Conservation (phyloP, 2,113 vertebrate genomes). For the Astur gentilis region DNA sequence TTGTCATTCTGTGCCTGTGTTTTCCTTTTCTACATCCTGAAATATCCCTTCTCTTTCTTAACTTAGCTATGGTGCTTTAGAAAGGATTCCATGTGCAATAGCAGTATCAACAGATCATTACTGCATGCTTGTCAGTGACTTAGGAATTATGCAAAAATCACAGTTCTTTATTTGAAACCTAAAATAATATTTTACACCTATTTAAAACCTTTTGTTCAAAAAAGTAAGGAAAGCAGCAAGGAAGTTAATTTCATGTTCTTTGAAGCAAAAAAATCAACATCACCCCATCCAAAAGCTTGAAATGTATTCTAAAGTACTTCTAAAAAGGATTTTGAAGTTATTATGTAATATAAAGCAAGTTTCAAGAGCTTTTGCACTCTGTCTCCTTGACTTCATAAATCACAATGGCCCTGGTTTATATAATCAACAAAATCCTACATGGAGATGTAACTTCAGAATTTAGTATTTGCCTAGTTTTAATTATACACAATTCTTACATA, state of each 20-base stretch:
- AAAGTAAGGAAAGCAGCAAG: background rate
- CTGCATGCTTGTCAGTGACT: background rate
- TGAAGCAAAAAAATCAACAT: background rate
- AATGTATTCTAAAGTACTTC: background rate
- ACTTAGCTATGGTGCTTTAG: background rate
- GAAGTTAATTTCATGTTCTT: background rate
- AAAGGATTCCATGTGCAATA: background rate
- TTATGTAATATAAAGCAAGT: background rate
- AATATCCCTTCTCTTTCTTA: background rate
- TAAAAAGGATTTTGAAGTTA: background rate
- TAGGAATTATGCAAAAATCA: background rate
- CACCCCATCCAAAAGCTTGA: background rate
- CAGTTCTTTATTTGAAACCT: background rate
- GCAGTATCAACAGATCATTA: background rate
- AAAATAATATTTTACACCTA: background rate
- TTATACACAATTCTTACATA: background rate
- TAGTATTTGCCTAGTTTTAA: background rate
- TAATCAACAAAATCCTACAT: background rate
- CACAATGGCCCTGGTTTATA: background rate
- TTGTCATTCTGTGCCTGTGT: background rate
- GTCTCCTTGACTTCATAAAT: background rate
- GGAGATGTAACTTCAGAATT: background rate
- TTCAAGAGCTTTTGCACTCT: background rate
- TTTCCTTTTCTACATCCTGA: background rate
- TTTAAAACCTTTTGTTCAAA: background rate